Conservation (phyloP, 2,888 invertebrate genomes). For the Epicampocera succincta region DNA sequence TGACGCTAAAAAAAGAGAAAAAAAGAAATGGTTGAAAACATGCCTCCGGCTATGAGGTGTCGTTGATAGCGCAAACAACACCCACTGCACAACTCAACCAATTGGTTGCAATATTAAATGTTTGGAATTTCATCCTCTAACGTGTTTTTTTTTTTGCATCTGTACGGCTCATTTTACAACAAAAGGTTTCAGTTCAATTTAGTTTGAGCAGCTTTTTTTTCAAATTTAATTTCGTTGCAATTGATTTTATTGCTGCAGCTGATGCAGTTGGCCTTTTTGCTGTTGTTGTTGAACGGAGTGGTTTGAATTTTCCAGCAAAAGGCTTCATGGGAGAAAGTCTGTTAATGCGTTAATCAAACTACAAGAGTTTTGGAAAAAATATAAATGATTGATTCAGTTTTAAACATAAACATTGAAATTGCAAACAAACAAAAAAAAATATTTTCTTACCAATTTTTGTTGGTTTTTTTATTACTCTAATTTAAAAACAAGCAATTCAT, state of each 20-base stretch:
- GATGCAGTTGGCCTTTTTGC: conserved; percentile 20
- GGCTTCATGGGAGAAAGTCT: conserved; percentile 57
- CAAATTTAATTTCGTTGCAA: conserved; percentile 21
- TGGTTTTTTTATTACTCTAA: conserved; percentile 9
- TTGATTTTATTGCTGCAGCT: neutral
- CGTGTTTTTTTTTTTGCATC: conserved; percentile 22
- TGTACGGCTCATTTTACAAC: conserved; percentile 31
- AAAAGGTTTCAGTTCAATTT: conserved; percentile 60
- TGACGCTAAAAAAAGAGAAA: too few relatives aligned
- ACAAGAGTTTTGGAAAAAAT: neutral
- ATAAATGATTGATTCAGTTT: conserved; percentile 40
- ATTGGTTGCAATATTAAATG: conserved; percentile 22
- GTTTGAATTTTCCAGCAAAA: conserved; percentile 61
- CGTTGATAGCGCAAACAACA: conserved; percentile 7
- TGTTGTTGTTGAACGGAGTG: conserved; percentile 23
- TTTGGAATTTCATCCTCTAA: conserved; percentile 35
- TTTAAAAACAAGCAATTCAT: neutral
- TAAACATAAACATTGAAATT: conserved; percentile 31
- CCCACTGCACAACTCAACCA: conserved; percentile 5
- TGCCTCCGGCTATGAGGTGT: conserved; percentile 12
- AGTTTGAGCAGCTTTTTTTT: conserved; percentile 42
- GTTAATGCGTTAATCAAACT: conserved; percentile 38
- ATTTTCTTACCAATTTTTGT: too few relatives aligned
- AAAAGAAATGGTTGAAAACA: too few relatives aligned
- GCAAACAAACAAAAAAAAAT: conserved; percentile 8